Base-by-base conservation (phyloP, 1,140 invertebrate genomes). In the Macrosteles quadrilineatus region DNA sequence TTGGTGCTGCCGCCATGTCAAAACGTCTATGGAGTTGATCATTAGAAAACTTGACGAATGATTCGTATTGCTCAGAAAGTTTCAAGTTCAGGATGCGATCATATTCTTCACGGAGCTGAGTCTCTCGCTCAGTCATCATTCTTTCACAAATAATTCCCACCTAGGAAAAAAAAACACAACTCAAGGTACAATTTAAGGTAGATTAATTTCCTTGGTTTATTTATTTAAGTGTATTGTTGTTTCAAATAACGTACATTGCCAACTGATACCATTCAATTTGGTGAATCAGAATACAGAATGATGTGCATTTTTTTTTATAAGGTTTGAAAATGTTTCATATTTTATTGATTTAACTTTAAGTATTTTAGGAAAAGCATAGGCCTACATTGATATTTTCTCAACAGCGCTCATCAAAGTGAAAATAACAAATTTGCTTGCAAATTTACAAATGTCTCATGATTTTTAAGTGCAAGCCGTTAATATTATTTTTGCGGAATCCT, bases 11-110 rank as follows among this genome's bases (percentile, higher is more conserved):
- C 73, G 81, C 79, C 69, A 83, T 82, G 82, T 91, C 88, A 79
- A 94, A 95, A 81, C 89, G 88, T 82, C 90, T 92, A 77, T 95
- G 93, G 78, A 98, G 92, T 85, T 98, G 96, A 84, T 98, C 96
- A 78, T 95, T 92, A 73, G 96, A 98, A 81, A 98, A 98, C 82
- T 96, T 97, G 23, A 98, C 94, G 83, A 98, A 98, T 76, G 95
- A 92, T 83, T 98, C 96, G 80, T 98, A 98, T 82, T 98, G 96
- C 83, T 98, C 96, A 55, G 95, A 92, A 74, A 98, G 86, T 84
- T 98, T 98, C 79, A 87, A 87, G 75, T 89, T 93, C 73, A 98
- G 85, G 74, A 96, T 94, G 74, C 90, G 87, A 82, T 98, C 94
- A 81, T 98, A 98, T 83, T 97, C 92, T 78, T 95, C 91, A 77